Evolutionary conservation across 1,140 invertebrate species (phyloP), one percentile per base, ranked within the genome.

Genomic region (Hetaerina americana): DNA sequence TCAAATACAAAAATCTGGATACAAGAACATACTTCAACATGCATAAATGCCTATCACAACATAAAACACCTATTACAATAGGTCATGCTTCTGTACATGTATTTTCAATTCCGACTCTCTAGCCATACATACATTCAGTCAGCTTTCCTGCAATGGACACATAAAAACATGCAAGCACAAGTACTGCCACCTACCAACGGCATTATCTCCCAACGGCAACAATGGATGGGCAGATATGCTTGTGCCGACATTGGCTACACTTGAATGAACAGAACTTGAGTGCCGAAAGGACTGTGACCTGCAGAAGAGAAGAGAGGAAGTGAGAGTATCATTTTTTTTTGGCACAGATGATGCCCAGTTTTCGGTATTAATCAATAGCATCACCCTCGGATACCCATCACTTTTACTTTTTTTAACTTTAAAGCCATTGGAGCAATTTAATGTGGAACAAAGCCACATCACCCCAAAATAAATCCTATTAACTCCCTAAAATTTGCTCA

Each of bases 271-370:
- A 76, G 82, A 83, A 78, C 83, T 82, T 72, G 81, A 81, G 86
- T 90, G 87, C 82, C 89, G 88, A 87, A 91, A 91, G 82, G 89
- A 92, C 84, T 90, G 89, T 85, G 89, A 91, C 89, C 89, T 91
- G 88, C 85, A 86, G 87, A 87, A 85, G 89, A 88, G 87, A 89
- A 87, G 88, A 80, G 73, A 72, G 73, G 72, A 73, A 79, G 77
- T 73, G 66, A 74, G n/a, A n/a, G n/a, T n/a, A 69, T 72, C 67
- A 26, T 27, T 69, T 27, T 25, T 28, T 69, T 26, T 57, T 71
- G 24, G 40, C 40, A 57, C 40, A 57, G 40, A 57, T 57, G 15
- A 57, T 57, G 40, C 40, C n/a, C 40, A 57, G 40, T 18, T 57
- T 57, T n/a, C 40, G 15, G 15, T 57, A 57, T 57, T 57, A 18